Conservation (phyloP, 2,113 vertebrate species). For the Morone chrysops region DNA sequence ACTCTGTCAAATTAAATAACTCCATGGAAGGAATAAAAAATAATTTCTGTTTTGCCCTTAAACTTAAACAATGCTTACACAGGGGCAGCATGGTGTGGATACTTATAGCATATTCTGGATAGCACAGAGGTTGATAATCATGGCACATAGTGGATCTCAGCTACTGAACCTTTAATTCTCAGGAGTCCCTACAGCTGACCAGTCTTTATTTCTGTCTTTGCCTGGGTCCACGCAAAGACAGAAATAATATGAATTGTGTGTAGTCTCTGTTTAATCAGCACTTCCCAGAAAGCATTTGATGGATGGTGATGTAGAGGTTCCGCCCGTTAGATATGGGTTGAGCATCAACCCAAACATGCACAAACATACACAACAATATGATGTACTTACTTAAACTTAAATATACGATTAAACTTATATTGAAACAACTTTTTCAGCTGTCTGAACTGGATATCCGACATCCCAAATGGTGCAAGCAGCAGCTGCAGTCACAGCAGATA, state of each 20-base stretch:
- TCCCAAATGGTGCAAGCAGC: not conserved
- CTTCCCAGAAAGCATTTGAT: constrained; percentile 46
- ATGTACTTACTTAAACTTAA: too few species aligned
- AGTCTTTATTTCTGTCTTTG: constrained; percentile 5
- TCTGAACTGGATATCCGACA: not conserved
- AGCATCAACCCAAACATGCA: constrained; percentile 24
- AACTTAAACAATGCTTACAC: constrained; percentile 52
- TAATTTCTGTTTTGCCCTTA: constrained; percentile 53
- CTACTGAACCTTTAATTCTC: constrained; percentile 57
- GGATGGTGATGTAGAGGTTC: constrained; percentile 32
- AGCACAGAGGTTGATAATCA: constrained; percentile 51
- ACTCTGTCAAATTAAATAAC: constrained; percentile 7
- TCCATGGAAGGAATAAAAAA: constrained; percentile 19
- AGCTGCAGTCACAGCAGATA: not conserved
- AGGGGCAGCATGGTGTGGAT: constrained; percentile 5
- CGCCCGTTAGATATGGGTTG: constrained; percentile 9
- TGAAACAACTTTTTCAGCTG: constrained; percentile 4
- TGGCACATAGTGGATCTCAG: constrained; percentile 32
- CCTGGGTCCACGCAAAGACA: constrained; percentile 41
- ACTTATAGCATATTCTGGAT: not conserved
- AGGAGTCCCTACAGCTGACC: constrained; percentile 40
- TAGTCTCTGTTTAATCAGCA: constrained; percentile 58
- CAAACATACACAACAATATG: not conserved
- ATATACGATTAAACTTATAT: not conserved
- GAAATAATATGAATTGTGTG: constrained; percentile 57